Evolutionary conservation across 2,888 invertebrate species (phyloP), one percentile per base, ranked within the genome.

Genomic region (Margaritifera margaritifera): DNA sequence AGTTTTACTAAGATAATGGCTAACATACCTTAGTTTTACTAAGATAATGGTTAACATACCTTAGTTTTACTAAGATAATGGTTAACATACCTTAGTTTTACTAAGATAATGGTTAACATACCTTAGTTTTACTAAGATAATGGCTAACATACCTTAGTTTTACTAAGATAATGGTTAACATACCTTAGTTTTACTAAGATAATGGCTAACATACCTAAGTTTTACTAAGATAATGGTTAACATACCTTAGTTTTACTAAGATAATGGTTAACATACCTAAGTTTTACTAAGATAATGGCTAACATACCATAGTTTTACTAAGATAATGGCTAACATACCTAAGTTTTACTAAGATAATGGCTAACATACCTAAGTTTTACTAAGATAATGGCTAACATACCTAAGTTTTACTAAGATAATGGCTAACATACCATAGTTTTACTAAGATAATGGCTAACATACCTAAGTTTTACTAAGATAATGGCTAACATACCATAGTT

Each of bases 261-360:
- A 4, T 57, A 24, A n/a, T 6, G 56, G 68, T 76, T 65, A 42
- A 42, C 15, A 15, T 72, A 93, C 93, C 83, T 96, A 96, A 24
- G 94, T 93, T 79, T 95, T 2, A n/a, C 19, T 50, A 22, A 15
- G 19, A 6, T 57, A 24, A n/a, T 6, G 56, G 68, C 77, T 64
- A 42, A 42, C 15, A 15, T 72, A 93, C 93, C 83, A 96, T 96
- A 24, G 94, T 93, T 78, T 95, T 3, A n/a, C 24, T 50, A 22
- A 15, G 19, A 6, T 52, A 24, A n/a, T 11, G 55, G 66, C 77
- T 66, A 42, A 42, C 11, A 11, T 74, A 93, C 93, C 84, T 96
- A 96, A 24, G 94, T 93, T 80, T 95, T 94, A 80, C 95, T 95
- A 27, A 27, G 4, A 4, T 27, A 27, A 27, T 27, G 27, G 27